Percentiles rank a stretch among this genome's conserved stretches.
Evolutionary conservation across 1,140 invertebrate species (phyloP).

Genomic region (Dreissena polymorpha): DNA sequence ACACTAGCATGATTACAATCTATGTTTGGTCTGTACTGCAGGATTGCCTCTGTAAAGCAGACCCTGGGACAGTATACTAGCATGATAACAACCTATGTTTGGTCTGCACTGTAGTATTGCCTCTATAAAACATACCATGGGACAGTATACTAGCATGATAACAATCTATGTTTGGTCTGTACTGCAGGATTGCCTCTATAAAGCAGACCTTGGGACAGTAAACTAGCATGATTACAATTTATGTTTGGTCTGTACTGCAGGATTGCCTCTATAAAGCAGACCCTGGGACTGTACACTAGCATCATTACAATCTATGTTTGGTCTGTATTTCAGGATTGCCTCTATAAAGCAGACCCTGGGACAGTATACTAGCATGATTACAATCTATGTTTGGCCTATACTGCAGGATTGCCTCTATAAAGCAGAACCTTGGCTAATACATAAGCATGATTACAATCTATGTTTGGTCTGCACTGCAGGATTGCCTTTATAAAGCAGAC

Average conservation of each 20-base stretch:
- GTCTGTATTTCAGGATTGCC: constrained; percentile 82
- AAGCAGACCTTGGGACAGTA: constrained; percentile 87
- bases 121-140: constrained; percentile 87
- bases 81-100: no score
- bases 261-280: constrained; percentile 89
- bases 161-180: no score
- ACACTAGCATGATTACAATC: constrained; percentile 69
- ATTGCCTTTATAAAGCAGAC: constrained; percentile 89
- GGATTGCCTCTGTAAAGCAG: constrained; percentile 89
- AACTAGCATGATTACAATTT: constrained; percentile 56
- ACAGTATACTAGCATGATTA: constrained; percentile 80
- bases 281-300: constrained; percentile 84
- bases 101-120: constrained; percentile 82
- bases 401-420: constrained; percentile 86
- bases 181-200: constrained; percentile 85
- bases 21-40: constrained; percentile 28
- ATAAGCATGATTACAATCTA: constrained; percentile 9
- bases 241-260: constrained; percentile 46
- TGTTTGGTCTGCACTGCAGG: constrained; percentile 47
- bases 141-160: constrained; percentile 81
- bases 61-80: constrained; percentile 84
- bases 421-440: constrained; percentile 87
- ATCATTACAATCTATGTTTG: no score
- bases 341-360: constrained; percentile 88
- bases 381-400: no score